Evolutionary conservation across 1,140 invertebrate genomes (phyloP).

Genomic region (Contarinia nasturtii): DNA sequence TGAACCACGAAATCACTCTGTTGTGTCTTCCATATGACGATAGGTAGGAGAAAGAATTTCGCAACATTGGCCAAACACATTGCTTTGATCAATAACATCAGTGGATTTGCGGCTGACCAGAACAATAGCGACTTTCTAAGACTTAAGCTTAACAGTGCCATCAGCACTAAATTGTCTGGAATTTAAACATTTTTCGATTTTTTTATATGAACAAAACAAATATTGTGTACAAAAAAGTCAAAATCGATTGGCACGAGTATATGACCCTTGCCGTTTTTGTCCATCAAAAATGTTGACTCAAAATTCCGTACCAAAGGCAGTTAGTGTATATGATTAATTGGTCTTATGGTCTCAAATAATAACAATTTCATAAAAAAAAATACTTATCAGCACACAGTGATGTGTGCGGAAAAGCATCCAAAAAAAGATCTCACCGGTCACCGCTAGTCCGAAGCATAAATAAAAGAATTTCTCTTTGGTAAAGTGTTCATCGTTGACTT

Average conservation of each 20-base stretch:
- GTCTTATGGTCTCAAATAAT: too few relatives aligned
- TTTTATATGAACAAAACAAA: too few relatives aligned
- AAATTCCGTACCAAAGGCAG: too few relatives aligned
- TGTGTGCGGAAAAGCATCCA: too few relatives aligned
- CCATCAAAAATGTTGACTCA: too few relatives aligned
- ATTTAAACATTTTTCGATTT: constrained; percentile 3
- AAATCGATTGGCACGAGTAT: too few relatives aligned
- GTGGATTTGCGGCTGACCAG: constrained; percentile 7
- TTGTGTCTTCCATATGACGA: constrained; percentile 28
- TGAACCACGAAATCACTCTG: constrained; percentile 17
- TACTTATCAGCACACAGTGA: too few relatives aligned
- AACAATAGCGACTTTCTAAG: constrained; percentile 3
- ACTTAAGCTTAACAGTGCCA: constrained; percentile 3
- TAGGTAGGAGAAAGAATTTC: constrained; percentile 26
- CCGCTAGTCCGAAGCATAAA: constrained; percentile 18
- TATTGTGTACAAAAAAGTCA: too few relatives aligned
- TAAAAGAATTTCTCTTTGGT: constrained; percentile 33
- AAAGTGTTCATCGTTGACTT: constrained; percentile 6
- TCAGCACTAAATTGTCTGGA: constrained; percentile 12
- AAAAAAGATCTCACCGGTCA: constrained; percentile 16
- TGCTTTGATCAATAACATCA: constrained; percentile 18
- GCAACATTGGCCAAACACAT: constrained; percentile 26
- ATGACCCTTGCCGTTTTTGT: too few relatives aligned
- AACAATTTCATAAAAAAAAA: too few relatives aligned
- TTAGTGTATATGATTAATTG: too few relatives aligned